A percentile compares a stretch with the other conserved stretches of the same genome.
phyloP scores from a whole-genome alignment of 2,113 vertebrate genomes.

The Scophthalmus maximus region DNA sequence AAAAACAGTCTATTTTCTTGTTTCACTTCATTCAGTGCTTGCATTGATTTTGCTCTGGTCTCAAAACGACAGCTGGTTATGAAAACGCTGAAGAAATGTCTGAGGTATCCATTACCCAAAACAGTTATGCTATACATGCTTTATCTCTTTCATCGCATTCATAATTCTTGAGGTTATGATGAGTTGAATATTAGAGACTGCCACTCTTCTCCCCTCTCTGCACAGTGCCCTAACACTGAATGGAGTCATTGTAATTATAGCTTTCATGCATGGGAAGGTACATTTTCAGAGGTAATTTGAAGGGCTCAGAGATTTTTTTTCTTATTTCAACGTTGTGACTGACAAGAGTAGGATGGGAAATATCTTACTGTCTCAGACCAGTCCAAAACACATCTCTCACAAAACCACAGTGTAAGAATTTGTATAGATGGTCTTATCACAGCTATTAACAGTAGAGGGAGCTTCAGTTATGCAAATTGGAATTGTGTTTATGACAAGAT shows the following conservation, averaged over 20 bases:
- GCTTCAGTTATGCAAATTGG: conserved; percentile 73
- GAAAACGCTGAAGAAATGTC: conserved; percentile 34
- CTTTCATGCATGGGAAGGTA: conserved; percentile 80
- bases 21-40: conserved; percentile 42
- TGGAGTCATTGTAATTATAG: conserved; percentile 79
- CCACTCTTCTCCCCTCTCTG: conserved; percentile 56
- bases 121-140: conserved; percentile 48
- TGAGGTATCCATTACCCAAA: conserved; percentile 59
- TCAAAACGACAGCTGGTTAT: conserved; percentile 42
- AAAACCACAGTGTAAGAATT: conserved; percentile 29
- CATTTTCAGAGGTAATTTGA: conserved; percentile 77
- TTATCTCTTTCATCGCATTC: conserved; percentile 75
- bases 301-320: conserved; percentile 50
- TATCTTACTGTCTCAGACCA: conserved; percentile 40
- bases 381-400: conserved; percentile 34
- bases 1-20: conserved; percentile 1
- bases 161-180: conserved; percentile 75
- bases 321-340: conserved; percentile 42
- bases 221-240: conserved; percentile 66
- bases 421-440: conserved; percentile 60
- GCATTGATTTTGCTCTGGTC: conserved; percentile 37
- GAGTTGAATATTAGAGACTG: conserved; percentile 74
- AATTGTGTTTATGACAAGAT: conserved; percentile 58
- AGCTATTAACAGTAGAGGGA: conserved; percentile 70
- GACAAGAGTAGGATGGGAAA: conserved; percentile 52